Percentiles rank a stretch among this genome's conserved stretches.
These are phyloP conservation scores for Coendou prehensilis DNA, from an alignment of 2,797 vertebrate species.

Conservation along the genomic window DNA sequence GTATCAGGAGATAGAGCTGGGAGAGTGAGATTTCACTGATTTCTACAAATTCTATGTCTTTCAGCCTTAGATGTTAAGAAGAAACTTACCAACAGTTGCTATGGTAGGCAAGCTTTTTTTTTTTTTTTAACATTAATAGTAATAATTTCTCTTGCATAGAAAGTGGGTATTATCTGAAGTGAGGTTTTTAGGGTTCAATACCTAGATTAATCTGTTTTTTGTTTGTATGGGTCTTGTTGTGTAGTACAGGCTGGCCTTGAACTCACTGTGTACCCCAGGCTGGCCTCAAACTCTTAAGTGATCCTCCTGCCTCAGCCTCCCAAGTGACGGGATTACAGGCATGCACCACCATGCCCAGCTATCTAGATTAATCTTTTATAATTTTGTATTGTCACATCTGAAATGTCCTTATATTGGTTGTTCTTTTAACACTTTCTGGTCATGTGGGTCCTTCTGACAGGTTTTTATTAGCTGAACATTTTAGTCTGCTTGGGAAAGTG, in stretches of 20 bases:
- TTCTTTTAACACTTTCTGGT: constrained; percentile 60
- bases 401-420: constrained; percentile 4
- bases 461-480: constrained; percentile 75
- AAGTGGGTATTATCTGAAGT: constrained; percentile 49
- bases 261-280: background rate
- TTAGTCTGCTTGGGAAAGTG: constrained; percentile 71
- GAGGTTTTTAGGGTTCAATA: constrained; percentile 63
- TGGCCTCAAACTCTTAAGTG: background rate
- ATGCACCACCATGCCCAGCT: background rate
- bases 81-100: constrained; percentile 63
- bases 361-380: constrained; percentile 34
- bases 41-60: constrained; percentile 21
- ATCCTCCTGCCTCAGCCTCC: background rate
- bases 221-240: background rate
- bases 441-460: constrained; percentile 47
- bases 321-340: background rate
- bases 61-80: constrained; percentile 50
- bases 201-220: constrained; percentile 13
- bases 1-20: background rate
- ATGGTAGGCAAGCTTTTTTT: background rate
- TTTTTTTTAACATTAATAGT: constrained; percentile 47
- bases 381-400: constrained; percentile 52
- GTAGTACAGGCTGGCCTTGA: background rate
- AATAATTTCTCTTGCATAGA: constrained; percentile 60
- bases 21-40: constrained; percentile 22